Evolutionary conservation across 1,140 invertebrate genomes (phyloP).

Genomic region (Mizuhopecten yessoensis): DNA sequence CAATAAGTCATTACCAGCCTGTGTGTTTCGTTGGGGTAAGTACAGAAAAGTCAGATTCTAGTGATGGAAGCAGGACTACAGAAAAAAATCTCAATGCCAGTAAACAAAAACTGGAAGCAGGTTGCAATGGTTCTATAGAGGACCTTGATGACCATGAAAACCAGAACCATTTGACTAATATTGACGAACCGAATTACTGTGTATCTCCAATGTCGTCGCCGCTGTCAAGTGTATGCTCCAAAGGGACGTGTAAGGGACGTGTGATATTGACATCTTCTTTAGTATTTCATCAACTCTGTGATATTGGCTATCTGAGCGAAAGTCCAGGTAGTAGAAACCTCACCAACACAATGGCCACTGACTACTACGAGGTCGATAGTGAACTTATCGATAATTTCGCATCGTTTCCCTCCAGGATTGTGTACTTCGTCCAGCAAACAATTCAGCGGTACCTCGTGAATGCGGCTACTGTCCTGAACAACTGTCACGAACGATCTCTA

Average conservation of each 20-base stretch:
- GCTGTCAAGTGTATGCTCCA: background rate
- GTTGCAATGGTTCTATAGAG: constrained; percentile 44
- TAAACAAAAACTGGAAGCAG: constrained; percentile 1
- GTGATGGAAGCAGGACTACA: constrained; percentile 57
- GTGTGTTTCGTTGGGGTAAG: constrained; percentile 86
- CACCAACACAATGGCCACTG: constrained; percentile 60
- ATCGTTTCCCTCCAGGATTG: constrained; percentile 79
- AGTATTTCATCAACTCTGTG: constrained; percentile 72
- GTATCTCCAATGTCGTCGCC: background rate
- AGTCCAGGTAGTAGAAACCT: constrained; percentile 65
- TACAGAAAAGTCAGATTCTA: background rate
- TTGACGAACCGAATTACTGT: background rate
- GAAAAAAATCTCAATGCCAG: background rate
- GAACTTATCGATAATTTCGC: constrained; percentile 84
- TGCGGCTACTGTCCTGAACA: constrained; percentile 83
- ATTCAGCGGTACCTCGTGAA: constrained; percentile 84
- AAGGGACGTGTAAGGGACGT: background rate
- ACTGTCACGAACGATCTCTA: constrained; percentile 89
- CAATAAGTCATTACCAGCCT: constrained; percentile 85
- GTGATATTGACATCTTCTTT: constrained; percentile 22
- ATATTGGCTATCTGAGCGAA: constrained; percentile 75
- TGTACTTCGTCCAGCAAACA: constrained; percentile 80
- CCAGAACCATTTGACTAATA: background rate
- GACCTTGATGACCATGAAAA: constrained; percentile 7
- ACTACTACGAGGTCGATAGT: constrained; percentile 79